Base-by-base conservation (phyloP, 1,140 invertebrate genomes). In the Zophobas atratus region DNA sequence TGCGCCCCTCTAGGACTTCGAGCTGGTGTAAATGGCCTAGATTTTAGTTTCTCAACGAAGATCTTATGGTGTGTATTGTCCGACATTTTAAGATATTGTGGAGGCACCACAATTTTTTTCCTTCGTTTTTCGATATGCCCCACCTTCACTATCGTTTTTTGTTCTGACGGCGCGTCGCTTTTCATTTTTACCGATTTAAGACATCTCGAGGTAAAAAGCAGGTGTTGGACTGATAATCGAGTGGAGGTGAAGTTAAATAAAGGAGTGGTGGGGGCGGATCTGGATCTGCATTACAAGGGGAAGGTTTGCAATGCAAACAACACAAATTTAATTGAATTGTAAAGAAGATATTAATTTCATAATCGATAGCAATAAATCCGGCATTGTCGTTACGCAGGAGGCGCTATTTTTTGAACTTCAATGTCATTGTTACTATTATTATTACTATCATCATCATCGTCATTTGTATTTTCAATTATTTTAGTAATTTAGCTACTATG, bases 41-140 rank as follows among this genome's bases (percentile, higher is more conserved):
- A 70, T 72, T 82, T 83, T 2, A 84, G 49, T 74, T 82, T 83
- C 77, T 81, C 81, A n/a, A 82, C 77, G 5, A 84, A 57, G 63
- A 78, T 81, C 48, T 70, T 78, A 32, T 77, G 57, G 34, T 78
- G 77, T 78, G 77, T 81, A 6, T 77, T 33, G 76, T 82, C 84
- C 2, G 38, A 43, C 51, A 57, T 70, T 70, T 80, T 81, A 6
- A 77, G 71, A 6, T 76, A 77, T 76, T 82, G 81, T 70, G 77
- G 75, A 39, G 79, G 77, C 32, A 76, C 60, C 33, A 81, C 38
- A 8, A 79, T 51, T 80, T 82, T 82, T 70, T 77, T 81, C n/a
- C 43, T 70, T 48, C 77, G 81, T 70, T 77, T 82, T 35, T 70
- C 63, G 32, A 48, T 41, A 43, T 74, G 53, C 70, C 36, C 55